Evolutionary conservation across 1,140 invertebrate genomes (phyloP), one percentile per base, ranked within the genome.

Genomic region (Drosophila insularis): DNA sequence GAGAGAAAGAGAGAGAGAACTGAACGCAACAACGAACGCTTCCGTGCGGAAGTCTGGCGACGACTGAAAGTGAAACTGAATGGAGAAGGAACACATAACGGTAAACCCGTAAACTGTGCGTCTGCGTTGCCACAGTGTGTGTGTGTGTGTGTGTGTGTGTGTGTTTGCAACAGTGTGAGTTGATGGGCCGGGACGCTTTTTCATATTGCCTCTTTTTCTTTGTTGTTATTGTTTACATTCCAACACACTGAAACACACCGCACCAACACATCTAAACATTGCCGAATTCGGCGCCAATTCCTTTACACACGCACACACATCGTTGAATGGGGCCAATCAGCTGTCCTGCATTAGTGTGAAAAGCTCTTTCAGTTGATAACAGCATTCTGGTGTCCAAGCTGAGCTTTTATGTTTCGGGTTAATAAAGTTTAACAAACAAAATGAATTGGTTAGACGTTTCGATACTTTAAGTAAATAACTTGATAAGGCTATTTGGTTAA

Each of bases 1-100:
- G 37, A 74, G 64, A 77, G 53, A 72, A 75, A 43, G 40, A 40
- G 55, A 63, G 73, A 85, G 66, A 81, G 59, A 75, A 46, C 43
- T 50, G 19, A 43, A 74, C 72, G 72, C 75, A 70, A 82, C 81
- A 70, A 82, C 81, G 81, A 86, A 86, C 82, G 71, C 82, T 89
- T 81, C 82, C 82, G 82, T 87, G 72, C 84, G 82, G 82, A 87
- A 87, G 82, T 87, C 82, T 79, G 61, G 70, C 82, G 79, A 82
- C 75, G 82, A 87, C 82, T 87, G 79, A 86, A 87, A 86, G 76
- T 86, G 82, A 86, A 86, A 86, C 68, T 79, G 67, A 80, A 79
- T 75, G 40, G 17, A 32, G 70, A 74, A 85, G 69, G 63, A 63
- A 50, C 43, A 50, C 43, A 50, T 50, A 72, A 70, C 72, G 60